These are phyloP conservation scores for Myiotriccus ornatus DNA, from an alignment of 2,797 vertebrate genomes.

Conservation along the genomic window DNA sequence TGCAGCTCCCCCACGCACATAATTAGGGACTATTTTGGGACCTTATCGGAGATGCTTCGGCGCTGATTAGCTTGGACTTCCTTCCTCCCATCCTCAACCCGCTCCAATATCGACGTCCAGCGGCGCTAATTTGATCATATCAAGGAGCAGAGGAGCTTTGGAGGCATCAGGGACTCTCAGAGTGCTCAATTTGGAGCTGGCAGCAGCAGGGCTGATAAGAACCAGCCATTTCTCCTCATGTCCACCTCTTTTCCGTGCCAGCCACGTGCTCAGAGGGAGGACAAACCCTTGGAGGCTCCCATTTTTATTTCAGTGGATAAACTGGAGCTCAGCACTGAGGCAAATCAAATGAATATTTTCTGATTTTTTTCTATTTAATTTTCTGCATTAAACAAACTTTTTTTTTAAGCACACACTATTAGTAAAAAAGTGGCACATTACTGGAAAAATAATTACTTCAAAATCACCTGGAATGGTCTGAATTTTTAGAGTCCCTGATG, in stretches of 20 bases:
- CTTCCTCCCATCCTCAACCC: slow-evolving; percentile 26
- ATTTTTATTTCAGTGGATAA: background rate
- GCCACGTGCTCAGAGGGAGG: background rate
- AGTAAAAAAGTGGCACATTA: background rate
- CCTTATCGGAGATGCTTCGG: background rate
- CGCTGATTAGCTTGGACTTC: slow-evolving; percentile 32
- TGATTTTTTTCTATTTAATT: background rate
- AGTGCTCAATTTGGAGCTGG: background rate
- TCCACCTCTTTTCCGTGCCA: background rate
- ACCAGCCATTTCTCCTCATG: background rate
- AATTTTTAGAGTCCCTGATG: background rate
- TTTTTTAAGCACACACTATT: background rate
- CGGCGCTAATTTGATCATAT: background rate
- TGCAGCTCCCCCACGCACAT: background rate
- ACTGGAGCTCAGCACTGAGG: background rate
- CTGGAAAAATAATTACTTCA: background rate
- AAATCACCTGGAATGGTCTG: background rate
- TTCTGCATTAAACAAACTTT: background rate
- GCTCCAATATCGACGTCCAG: background rate
- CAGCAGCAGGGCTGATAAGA: background rate
- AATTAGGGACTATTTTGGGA: background rate
- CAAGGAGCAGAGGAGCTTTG: background rate
- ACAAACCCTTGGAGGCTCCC: background rate
- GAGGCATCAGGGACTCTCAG: background rate
- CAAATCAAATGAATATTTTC: background rate